Evolutionary conservation across 2,888 invertebrate species (phyloP).

Genomic region (Himalopsyche anomala): DNA sequence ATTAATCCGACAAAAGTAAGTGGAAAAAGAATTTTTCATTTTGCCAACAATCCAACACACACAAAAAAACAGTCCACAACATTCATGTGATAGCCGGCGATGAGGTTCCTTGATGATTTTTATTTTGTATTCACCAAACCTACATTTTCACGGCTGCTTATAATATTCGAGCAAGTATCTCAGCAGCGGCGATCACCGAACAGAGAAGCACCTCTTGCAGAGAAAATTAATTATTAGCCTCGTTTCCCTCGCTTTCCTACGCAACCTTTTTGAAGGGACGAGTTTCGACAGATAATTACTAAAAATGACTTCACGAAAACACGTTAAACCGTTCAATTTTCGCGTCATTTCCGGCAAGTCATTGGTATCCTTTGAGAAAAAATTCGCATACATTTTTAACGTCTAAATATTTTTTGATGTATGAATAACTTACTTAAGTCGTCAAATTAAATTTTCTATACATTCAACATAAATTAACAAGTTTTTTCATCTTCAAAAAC

Average conservation of each 20-base stretch:
- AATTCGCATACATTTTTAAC: too few species aligned
- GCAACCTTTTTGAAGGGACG: constrained; percentile 14
- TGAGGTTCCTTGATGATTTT: background rate
- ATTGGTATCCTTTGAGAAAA: background rate
- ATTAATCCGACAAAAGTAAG: too few species aligned
- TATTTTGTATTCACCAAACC: background rate
- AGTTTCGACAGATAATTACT: background rate
- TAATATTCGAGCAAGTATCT: background rate
- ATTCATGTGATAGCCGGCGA: background rate
- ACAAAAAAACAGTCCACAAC: background rate
- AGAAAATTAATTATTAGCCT: constrained; percentile 16
- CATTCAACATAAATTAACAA: too few species aligned
- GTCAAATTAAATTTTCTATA: too few species aligned
- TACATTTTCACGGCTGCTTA: constrained; percentile 1
- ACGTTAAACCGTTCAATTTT: background rate
- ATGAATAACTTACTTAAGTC: too few species aligned
- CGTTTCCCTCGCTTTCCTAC: background rate
- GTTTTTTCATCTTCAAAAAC: too few species aligned
- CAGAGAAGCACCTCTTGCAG: background rate
- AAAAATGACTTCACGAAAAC: constrained; percentile 20
- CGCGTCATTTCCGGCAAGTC: background rate
- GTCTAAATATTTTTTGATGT: too few species aligned
- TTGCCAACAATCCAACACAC: too few species aligned
- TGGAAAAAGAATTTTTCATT: too few species aligned
- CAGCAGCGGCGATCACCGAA: background rate